phyloP scores from a whole-genome alignment of 35 echinoderm and acorn worm genomes.

The Apostichopus californicus region DNA sequence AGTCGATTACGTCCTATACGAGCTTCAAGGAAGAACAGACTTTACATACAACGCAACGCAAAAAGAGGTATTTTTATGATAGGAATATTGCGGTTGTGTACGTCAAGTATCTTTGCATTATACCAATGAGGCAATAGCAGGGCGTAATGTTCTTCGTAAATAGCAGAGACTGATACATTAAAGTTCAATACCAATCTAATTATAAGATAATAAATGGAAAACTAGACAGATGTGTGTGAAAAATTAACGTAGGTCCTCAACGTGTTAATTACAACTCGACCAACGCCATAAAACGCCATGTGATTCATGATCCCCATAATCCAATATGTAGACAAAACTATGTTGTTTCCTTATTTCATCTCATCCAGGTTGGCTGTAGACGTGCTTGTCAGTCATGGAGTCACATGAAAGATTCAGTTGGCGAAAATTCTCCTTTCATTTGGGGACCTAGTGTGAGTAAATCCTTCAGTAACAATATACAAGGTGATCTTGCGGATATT shows the following conservation, averaged over 20 bases:
- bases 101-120: neutral
- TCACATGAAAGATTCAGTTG: constrained; percentile 32
- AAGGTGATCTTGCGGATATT: neutral
- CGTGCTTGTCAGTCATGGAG: constrained; percentile 68
- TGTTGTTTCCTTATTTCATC: neutral
- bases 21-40: constrained; percentile 68
- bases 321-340: neutral
- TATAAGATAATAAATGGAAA: too few species aligned
- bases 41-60: constrained; percentile 71
- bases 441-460: constrained; percentile 61
- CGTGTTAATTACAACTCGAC: neutral
- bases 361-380: constrained; percentile 59
- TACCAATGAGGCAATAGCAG: neutral
- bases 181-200: too few species aligned
- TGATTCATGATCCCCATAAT: neutral
- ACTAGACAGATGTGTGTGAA: neutral
- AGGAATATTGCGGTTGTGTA: neutral
- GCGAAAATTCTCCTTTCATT: constrained; percentile 1
- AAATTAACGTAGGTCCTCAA: neutral
- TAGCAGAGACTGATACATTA: neutral
- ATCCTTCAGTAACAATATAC: neutral
- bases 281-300: neutral
- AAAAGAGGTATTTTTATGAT: neutral
- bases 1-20: constrained; percentile 58
- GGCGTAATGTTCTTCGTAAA: neutral